Evolutionary conservation across 2,888 invertebrate species (phyloP), one percentile per base, ranked within the genome.

Genomic region (Drosophila barbarae): DNA sequence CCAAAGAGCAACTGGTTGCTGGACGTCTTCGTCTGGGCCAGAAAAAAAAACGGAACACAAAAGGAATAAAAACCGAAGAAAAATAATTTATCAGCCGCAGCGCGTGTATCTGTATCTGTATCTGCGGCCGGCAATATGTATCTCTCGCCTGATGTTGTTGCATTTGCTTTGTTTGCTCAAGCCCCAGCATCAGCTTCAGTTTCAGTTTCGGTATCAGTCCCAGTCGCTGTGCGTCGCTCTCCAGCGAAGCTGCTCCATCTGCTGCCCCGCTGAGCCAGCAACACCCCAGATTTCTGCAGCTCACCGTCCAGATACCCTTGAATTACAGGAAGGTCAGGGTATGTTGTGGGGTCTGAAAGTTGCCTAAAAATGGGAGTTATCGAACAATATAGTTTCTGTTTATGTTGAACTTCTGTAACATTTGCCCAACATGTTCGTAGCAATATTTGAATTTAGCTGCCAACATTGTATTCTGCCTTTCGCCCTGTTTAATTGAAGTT

Each of bases 51-150:
- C 15, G 47, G 23, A 47, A 46, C 44, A 44, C 44, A 55, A 51
- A 55, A 35, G 41, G 28, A 36, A n/a, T 34, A 44, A 41, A 67
- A 67, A 55, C 15, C 28, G 41, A 36, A 58, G 49, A 56, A 70
- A 81, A 84, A 81, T 81, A 81, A 84, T 86, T 81, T 86, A 81
- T 81, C 81, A 84, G 86, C 81, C 71, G 74, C 74, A 71, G 85
- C 72, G 71, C 71, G 57, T 52, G 66, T 66, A 58, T 57, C 49
- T 51, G 60, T 69, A 26, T 65, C 53, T 67, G 55, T 68, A 56
- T 41, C 47, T 63, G 34, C 46, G 50, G 35, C 53, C 36, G n/a
- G 50, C 55, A 69, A 69, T 63, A 63, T 69, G 72, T 72, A 47
- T 65, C 44, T 49, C 63, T 64, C 39, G 68, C 68, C 54, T 41